Conservation (phyloP, 2,888 invertebrate genomes). For the Polydrusus tereticollis region DNA sequence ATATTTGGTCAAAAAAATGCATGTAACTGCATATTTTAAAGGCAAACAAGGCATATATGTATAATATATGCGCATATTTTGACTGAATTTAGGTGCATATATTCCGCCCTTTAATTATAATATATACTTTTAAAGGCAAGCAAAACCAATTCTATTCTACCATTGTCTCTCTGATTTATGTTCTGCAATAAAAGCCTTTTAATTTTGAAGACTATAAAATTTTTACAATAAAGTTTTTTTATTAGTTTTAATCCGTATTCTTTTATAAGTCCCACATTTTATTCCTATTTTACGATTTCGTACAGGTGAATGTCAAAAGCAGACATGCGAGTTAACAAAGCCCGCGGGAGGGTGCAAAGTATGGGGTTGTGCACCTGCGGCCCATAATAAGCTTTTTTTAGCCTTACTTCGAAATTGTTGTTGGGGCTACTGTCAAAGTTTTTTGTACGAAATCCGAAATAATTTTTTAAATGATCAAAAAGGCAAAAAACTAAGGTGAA, state of each 20-base stretch:
- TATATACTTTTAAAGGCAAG: not conserved
- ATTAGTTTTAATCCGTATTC: constrained; percentile 27
- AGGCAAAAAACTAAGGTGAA: not conserved
- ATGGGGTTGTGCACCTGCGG: constrained; percentile 30
- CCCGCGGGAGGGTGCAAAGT: constrained; percentile 28
- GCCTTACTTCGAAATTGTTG: constrained; percentile 10
- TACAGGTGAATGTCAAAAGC: constrained; percentile 33
- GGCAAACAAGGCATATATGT: no score
- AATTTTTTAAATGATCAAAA: not conserved
- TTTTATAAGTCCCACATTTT: constrained; percentile 11
- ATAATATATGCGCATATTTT: no score
- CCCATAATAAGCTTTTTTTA: constrained; percentile 22
- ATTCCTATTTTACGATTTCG: constrained; percentile 34
- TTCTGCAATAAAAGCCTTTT: constrained; percentile 8
- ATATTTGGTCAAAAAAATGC: no score
- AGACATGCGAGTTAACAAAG: constrained; percentile 16
- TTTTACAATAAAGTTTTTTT: constrained; percentile 19
- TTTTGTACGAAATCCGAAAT: constrained; percentile 5
- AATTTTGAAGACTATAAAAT: not conserved
- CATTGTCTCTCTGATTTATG: constrained; percentile 1
- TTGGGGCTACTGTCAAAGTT: constrained; percentile 19
- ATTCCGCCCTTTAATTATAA: not conserved
- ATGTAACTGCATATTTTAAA: no score
- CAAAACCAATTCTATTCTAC: not conserved
- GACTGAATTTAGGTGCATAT: no score